Conservation (phyloP, 2,113 vertebrate genomes). For the Campylomormyrus numenius region DNA sequence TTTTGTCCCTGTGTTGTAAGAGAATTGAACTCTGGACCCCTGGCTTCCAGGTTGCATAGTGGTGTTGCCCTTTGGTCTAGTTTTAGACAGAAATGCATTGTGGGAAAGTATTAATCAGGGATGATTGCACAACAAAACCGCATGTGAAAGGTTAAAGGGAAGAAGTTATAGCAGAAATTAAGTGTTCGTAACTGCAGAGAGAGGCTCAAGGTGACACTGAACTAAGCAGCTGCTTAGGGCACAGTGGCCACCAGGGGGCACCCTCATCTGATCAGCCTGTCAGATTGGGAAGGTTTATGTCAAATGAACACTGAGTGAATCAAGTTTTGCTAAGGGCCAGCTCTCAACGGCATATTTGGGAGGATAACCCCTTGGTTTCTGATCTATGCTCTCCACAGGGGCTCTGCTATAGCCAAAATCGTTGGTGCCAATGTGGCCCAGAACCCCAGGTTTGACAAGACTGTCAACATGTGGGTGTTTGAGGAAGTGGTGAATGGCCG, state of each 20-base stretch:
- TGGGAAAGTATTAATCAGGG: neutral
- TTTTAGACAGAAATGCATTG: neutral
- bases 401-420: constrained; percentile 92
- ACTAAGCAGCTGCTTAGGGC: neutral
- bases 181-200: neutral
- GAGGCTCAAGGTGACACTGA: neutral
- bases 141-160: neutral
- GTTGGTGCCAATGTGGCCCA: constrained; percentile 75
- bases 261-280: neutral
- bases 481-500: constrained; percentile 76
- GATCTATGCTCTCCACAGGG: constrained; percentile 59
- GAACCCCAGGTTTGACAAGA: constrained; percentile 69
- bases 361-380: neutral
- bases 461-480: constrained; percentile 93
- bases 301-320: neutral
- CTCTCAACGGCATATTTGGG: neutral
- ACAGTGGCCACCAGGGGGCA: neutral
- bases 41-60: neutral
- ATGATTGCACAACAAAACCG: neutral
- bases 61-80: neutral
- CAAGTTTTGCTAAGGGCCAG: neutral
- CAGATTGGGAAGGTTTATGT: neutral
- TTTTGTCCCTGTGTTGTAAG: neutral
- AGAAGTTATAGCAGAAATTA: neutral
- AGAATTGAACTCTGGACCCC: neutral